phyloP scores from a whole-genome alignment of 2,888 invertebrate genomes.

The Prenolepis imparis region DNA sequence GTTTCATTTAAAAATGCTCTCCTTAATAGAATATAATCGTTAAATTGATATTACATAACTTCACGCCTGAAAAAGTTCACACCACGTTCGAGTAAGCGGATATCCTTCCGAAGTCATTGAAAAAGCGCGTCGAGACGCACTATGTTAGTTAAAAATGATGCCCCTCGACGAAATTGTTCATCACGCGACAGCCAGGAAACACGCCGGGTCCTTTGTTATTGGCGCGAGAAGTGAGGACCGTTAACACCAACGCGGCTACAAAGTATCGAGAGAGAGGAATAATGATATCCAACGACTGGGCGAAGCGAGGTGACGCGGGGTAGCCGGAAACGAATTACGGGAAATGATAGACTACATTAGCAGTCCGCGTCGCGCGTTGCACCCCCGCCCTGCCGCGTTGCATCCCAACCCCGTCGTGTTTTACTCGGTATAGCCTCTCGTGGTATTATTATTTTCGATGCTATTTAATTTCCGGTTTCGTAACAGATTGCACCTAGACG shows the following conservation, averaged over 20 bases:
- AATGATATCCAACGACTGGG: conserved; percentile 37
- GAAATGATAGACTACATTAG: conserved; percentile 75
- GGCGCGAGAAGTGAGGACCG: conserved; percentile 51
- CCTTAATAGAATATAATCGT: neutral
- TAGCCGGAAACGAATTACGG: conserved; percentile 76
- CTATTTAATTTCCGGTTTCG: conserved; percentile 81
- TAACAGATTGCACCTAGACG: conserved; percentile 65
- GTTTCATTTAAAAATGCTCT: neutral
- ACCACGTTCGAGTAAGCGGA: conserved; percentile 8
- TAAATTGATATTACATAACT: conserved; percentile 28
- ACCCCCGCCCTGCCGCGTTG: conserved; percentile 62
- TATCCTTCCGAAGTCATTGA: conserved; percentile 24
- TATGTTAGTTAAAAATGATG: conserved; percentile 34
- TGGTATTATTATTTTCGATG: conserved; percentile 74
- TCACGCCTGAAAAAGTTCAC: conserved; percentile 9
- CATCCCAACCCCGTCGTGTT: conserved; percentile 46
- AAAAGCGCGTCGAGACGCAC: neutral
- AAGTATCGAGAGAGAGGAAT: conserved; percentile 49
- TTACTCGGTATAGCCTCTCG: conserved; percentile 38
- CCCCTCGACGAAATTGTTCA: conserved; percentile 36
- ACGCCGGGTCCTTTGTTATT: conserved; percentile 53
- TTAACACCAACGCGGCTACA: conserved; percentile 39
- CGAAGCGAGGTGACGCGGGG: conserved; percentile 46
- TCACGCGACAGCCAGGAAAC: conserved; percentile 46
- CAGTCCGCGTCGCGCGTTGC: conserved; percentile 56